These are phyloP conservation scores for Leucoraja erinaceus DNA, from an alignment of 2,113 vertebrate species.

Conservation along the genomic window DNA sequence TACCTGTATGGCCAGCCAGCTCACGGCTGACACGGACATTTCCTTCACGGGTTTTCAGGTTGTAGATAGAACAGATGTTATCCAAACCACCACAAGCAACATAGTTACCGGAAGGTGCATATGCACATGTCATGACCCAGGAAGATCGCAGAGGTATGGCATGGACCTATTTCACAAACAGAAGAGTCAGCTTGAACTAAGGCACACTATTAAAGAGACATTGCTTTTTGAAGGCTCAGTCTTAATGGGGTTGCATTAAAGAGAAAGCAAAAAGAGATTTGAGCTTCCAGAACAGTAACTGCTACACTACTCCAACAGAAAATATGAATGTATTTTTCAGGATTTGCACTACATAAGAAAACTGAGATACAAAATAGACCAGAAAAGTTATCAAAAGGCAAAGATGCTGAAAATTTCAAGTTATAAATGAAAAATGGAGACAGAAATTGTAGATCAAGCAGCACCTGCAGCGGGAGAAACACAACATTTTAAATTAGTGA, in stretches of 20 bases:
- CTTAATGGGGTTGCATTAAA: neutral
- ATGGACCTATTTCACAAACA: slow-evolving; percentile 67
- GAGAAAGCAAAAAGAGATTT: neutral
- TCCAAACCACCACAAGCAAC: slow-evolving; percentile 96
- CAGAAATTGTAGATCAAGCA: too few relatives aligned
- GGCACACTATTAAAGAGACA: too few relatives aligned
- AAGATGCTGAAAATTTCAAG: too few relatives aligned
- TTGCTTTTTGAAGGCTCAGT: too few relatives aligned
- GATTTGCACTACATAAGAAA: neutral
- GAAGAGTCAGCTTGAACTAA: too few relatives aligned
- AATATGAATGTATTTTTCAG: neutral
- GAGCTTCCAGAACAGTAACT: neutral
- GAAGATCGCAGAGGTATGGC: slow-evolving; percentile 96
- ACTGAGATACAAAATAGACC: neutral
- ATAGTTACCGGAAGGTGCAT: slow-evolving; percentile 94
- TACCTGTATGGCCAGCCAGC: slow-evolving; percentile 95
- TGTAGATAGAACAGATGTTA: slow-evolving; percentile 99
- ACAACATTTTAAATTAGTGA: too few relatives aligned
- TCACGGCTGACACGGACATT: slow-evolving; percentile 96
- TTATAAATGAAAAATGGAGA: too few relatives aligned
- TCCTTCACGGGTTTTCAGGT: slow-evolving; percentile 97
- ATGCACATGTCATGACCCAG: slow-evolving; percentile 98
- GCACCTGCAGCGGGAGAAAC: too few relatives aligned
- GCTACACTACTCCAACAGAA: neutral
- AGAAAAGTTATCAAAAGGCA: too few relatives aligned